A percentile compares a stretch with the other conserved stretches of the same genome.
Evolutionary conservation across 1,140 invertebrate species (phyloP).

Genomic region (Telenomus remus): DNA sequence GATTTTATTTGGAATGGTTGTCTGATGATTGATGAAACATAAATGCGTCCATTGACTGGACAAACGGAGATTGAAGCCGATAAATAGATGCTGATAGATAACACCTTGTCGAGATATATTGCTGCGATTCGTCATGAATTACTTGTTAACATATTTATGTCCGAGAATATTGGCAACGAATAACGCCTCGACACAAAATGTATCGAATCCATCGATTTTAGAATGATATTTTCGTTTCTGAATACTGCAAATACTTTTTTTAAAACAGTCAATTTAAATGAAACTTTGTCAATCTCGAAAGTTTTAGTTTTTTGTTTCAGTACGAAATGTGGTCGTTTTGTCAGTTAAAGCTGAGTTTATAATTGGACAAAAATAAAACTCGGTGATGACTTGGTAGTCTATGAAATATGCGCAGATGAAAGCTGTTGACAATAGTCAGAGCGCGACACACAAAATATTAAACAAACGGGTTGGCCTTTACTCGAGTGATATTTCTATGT

Average conservation of each 20-base stretch:
- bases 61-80: conserved; percentile 17
- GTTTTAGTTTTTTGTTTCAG: no score
- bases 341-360: no score
- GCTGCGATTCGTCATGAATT: conserved; percentile 35
- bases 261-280: no score
- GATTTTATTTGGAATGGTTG: no score
- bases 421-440: conserved; percentile 21
- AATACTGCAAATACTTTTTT: no score
- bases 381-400: conserved; percentile 9
- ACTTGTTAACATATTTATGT: conserved; percentile 43
- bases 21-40: conserved; percentile 6
- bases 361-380: neutral
- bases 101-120: conserved; percentile 8
- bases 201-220: conserved; percentile 15
- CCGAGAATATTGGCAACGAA: conserved; percentile 24
- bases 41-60: neutral
- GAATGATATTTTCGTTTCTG: conserved; percentile 14
- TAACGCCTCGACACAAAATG: conserved; percentile 19
- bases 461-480: conserved; percentile 30
- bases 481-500: conserved; percentile 44
- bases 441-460: conserved; percentile 30
- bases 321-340: no score
- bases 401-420: conserved; percentile 7
- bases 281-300: no score
- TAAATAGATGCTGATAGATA: conserved; percentile 40